phyloP scores from a whole-genome alignment of 2,113 vertebrate species.

The Hirundichthys speculiger region DNA sequence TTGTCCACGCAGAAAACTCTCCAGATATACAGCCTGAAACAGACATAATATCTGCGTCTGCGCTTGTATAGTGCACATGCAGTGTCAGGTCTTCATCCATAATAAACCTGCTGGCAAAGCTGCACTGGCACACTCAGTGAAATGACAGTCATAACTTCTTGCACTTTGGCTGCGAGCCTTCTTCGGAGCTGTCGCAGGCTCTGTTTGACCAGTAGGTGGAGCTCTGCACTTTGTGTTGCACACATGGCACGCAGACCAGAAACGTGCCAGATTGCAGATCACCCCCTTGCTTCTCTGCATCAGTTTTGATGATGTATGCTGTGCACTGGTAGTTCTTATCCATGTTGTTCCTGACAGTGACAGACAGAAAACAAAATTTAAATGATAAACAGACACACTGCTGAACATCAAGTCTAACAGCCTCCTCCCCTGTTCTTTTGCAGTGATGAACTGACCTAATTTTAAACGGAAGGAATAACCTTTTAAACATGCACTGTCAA shows the following conservation, averaged over 20 bases:
- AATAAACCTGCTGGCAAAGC: constrained; percentile 41
- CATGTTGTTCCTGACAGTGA: constrained; percentile 64
- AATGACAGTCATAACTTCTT: constrained; percentile 31
- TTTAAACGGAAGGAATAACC: constrained; percentile 62
- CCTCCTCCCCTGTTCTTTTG: constrained; percentile 39
- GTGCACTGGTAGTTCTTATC: constrained; percentile 37
- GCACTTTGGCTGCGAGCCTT: constrained; percentile 1
- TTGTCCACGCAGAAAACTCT: constrained; percentile 4
- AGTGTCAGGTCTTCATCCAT: constrained; percentile 17
- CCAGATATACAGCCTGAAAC: constrained; percentile 18
- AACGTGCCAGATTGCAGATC: constrained; percentile 37
- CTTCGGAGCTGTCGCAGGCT: background rate
- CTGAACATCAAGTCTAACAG: constrained; percentile 48
- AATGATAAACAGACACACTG: constrained; percentile 54
- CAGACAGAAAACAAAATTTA: constrained; percentile 61
- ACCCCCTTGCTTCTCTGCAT: constrained; percentile 36
- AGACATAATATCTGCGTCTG: constrained; percentile 28
- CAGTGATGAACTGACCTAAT: constrained; percentile 63
- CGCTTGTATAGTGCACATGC: constrained; percentile 24
- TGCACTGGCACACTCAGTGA: constrained; percentile 22
- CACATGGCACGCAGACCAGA: background rate
- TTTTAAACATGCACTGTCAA: constrained; percentile 69
- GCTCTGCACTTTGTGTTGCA: constrained; percentile 56
- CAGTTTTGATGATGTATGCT: constrained; percentile 56
- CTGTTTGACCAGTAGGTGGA: constrained; percentile 61